Percentiles rank a stretch among this genome's conserved stretches.
Evolutionary conservation across 1,140 invertebrate species (phyloP).

Genomic region (Apis florea): DNA sequence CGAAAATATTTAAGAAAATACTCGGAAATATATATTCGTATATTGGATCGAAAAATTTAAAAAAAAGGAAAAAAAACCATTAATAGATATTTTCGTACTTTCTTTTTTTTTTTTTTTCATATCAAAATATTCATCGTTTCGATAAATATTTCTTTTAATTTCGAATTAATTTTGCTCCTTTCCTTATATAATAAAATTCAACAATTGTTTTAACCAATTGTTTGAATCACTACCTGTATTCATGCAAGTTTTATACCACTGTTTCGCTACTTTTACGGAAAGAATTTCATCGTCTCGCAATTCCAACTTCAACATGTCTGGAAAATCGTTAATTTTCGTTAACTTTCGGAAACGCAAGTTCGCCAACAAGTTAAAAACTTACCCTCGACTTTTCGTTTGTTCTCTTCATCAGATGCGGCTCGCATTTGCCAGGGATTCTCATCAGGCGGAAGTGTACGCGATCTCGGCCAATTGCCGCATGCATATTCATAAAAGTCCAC

Average conservation of each 20-base stretch:
- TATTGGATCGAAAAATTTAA: neutral
- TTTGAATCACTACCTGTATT: neutral
- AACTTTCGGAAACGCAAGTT: neutral
- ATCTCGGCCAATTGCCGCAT: slow-evolving; percentile 22
- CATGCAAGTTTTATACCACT: neutral
- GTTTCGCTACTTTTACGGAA: neutral
- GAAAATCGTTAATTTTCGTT: neutral
- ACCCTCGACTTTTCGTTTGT: slow-evolving; percentile 3
- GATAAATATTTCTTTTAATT: neutral
- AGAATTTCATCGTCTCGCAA: neutral
- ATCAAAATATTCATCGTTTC: neutral
- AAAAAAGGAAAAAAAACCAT: too few relatives aligned
- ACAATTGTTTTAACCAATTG: neutral
- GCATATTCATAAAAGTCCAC: slow-evolving; percentile 39
- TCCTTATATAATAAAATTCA: too few relatives aligned
- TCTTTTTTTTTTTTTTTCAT: too few relatives aligned
- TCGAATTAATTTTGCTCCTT: neutral
- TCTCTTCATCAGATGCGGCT: neutral
- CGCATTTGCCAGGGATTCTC: neutral
- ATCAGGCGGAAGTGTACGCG: neutral
- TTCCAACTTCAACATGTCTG: neutral
- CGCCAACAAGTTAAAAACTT: neutral
- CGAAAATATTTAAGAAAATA: neutral
- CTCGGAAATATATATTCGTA: neutral
- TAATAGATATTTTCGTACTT: too few relatives aligned